Conservation (phyloP, 1,140 invertebrate species). For the Arion vulgaris region DNA sequence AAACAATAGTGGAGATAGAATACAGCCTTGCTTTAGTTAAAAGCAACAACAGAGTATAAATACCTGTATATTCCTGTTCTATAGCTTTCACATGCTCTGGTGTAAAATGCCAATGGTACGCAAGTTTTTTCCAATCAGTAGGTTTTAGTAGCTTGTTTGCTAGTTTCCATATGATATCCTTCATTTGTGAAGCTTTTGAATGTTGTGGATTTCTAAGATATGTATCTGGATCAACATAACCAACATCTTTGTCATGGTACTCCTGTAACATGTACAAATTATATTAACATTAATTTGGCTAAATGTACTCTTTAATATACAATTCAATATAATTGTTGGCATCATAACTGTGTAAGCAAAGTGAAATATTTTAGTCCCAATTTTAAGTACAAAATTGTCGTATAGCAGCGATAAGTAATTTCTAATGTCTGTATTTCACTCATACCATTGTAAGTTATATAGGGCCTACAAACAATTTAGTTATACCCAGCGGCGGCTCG, state of each 20-base stretch:
- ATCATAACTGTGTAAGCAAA: not conserved
- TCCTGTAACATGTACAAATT: slow-evolving; percentile 45
- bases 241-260: slow-evolving; percentile 62
- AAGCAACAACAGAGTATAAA: too few relatives aligned
- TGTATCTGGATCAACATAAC: slow-evolving; percentile 58
- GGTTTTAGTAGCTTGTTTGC: slow-evolving; percentile 80
- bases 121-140: slow-evolving; percentile 83
- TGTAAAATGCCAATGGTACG: slow-evolving; percentile 81
- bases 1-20: too few relatives aligned
- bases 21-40: too few relatives aligned
- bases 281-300: not conserved
- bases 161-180: slow-evolving; percentile 77
- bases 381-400: too few relatives aligned
- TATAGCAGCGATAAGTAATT: too few relatives aligned
- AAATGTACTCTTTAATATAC: not conserved
- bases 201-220: slow-evolving; percentile 60
- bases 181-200: slow-evolving; percentile 64
- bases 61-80: slow-evolving; percentile 84
- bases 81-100: slow-evolving; percentile 82
- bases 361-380: not conserved
- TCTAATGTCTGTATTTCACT: too few relatives aligned
- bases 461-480: too few relatives aligned
- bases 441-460: too few relatives aligned
- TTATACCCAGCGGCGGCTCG: too few relatives aligned
- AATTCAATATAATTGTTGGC: not conserved